Conservation (phyloP, 2,888 invertebrate genomes). For the Napeogenes inachia region DNA sequence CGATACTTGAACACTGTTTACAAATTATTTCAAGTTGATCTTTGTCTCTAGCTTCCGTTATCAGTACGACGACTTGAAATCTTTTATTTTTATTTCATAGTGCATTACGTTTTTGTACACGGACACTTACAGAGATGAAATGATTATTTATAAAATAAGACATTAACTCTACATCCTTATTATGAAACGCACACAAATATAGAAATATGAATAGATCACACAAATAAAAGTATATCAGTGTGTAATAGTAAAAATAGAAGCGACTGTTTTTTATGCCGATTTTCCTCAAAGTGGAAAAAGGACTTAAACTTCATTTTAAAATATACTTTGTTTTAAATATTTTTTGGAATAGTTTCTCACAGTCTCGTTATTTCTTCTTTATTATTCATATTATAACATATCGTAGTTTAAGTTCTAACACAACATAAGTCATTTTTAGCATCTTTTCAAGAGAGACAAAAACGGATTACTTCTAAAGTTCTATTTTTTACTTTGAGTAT, state of each 20-base stretch:
- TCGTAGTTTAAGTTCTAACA: no score
- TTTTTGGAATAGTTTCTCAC: constrained; percentile 9
- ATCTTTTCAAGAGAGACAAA: no score
- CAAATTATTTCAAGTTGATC: background rate
- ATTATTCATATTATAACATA: no score
- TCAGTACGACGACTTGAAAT: background rate
- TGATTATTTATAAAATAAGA: no score
- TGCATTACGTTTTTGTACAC: no score
- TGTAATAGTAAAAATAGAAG: no score
- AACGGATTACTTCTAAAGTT: no score
- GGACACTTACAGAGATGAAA: no score
- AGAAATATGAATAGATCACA: background rate
- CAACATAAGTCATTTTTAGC: no score
- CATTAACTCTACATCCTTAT: no score
- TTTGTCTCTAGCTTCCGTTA: background rate
- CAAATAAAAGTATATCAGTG: background rate
- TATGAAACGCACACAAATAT: background rate
- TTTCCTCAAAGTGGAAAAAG: constrained; percentile 25
- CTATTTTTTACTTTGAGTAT: no score
- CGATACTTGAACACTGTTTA: background rate
- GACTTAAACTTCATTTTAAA: constrained; percentile 29
- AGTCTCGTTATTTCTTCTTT: background rate
- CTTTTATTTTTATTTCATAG: background rate
- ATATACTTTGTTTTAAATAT: constrained; percentile 23
- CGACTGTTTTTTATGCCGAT: constrained; percentile 29